Evolutionary conservation across 2,888 invertebrate species (phyloP).

Genomic region (Meghimatium bilineatum): DNA sequence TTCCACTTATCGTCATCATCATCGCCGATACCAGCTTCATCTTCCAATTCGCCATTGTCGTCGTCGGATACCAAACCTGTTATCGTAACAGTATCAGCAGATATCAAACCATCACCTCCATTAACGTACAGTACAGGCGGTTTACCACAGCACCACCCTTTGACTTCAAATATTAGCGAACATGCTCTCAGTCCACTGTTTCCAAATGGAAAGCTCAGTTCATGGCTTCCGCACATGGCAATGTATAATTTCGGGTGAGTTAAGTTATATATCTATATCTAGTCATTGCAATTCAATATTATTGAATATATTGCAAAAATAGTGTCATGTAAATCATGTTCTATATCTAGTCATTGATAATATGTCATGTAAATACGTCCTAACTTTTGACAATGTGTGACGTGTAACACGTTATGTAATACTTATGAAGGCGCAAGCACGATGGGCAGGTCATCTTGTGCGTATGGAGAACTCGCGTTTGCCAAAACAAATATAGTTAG

Average conservation of each 20-base stretch:
- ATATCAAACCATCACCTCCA: slow-evolving; percentile 30
- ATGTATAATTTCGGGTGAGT: slow-evolving; percentile 58
- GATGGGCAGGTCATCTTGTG: too few relatives aligned
- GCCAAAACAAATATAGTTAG: too few relatives aligned
- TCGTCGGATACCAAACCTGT: slow-evolving; percentile 37
- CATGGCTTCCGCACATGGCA: slow-evolving; percentile 65
- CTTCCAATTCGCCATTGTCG: slow-evolving; percentile 3
- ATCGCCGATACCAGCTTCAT: slow-evolving; percentile 23
- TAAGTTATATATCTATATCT: too few relatives aligned
- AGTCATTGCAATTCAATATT: too few relatives aligned
- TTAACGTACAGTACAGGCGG: slow-evolving; percentile 49
- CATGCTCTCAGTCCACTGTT: slow-evolving; percentile 56
- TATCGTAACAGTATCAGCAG: slow-evolving; percentile 41
- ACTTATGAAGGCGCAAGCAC: too few relatives aligned
- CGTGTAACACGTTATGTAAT: too few relatives aligned
- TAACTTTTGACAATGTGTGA: too few relatives aligned
- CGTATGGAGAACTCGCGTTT: too few relatives aligned
- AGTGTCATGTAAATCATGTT: too few relatives aligned
- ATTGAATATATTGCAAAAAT: too few relatives aligned
- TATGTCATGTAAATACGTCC: too few relatives aligned
- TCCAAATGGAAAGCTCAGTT: slow-evolving; percentile 59
- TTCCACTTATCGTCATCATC: slow-evolving; percentile 24
- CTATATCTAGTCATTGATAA: too few relatives aligned
- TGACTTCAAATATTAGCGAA: slow-evolving; percentile 59
- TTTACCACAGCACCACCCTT: slow-evolving; percentile 50